A percentile compares a stretch with the other conserved stretches of the same genome.
phyloP scores from a whole-genome alignment of 2,113 vertebrate genomes.

The Copsychus sechellarum region DNA sequence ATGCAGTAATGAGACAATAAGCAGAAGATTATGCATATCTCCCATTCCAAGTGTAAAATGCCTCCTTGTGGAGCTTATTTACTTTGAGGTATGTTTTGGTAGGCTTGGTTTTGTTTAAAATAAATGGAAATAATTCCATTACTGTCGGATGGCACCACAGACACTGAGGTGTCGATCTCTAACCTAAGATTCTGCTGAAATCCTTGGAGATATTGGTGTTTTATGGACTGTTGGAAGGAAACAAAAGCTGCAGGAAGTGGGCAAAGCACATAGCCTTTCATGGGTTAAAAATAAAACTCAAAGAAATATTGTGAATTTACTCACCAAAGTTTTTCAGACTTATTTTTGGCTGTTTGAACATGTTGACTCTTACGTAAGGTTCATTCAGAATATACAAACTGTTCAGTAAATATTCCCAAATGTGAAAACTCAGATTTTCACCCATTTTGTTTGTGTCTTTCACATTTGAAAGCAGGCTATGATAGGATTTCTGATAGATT shows the following conservation, averaged over 20 bases:
- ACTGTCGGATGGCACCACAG: too few species aligned
- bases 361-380: slow-evolving; percentile 71
- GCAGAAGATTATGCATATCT: not conserved
- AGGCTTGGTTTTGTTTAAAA: not conserved
- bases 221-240: not conserved
- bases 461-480: slow-evolving; percentile 1
- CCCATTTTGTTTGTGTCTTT: slow-evolving; percentile 59
- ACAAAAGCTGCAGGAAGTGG: not conserved
- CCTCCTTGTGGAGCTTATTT: not conserved
- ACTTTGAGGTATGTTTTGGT: not conserved
- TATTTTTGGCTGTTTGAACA: slow-evolving; percentile 71
- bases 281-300: not conserved
- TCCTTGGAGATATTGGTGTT: not conserved
- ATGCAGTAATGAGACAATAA: not conserved
- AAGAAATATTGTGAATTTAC: slow-evolving; percentile 3
- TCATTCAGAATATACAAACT: slow-evolving; percentile 64
- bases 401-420: slow-evolving; percentile 64
- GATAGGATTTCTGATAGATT: not conserved
- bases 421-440: slow-evolving; percentile 60
- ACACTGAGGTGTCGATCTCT: not conserved
- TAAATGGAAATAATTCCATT: not conserved
- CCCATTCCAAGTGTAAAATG: not conserved
- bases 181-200: not conserved
- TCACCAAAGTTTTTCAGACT: slow-evolving; percentile 29
- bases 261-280: not conserved